A percentile compares a stretch with the other conserved stretches of the same genome.
These are phyloP conservation scores for Sitophilus oryzae DNA, from an alignment of 1,140 invertebrate species.

Conservation along the genomic window DNA sequence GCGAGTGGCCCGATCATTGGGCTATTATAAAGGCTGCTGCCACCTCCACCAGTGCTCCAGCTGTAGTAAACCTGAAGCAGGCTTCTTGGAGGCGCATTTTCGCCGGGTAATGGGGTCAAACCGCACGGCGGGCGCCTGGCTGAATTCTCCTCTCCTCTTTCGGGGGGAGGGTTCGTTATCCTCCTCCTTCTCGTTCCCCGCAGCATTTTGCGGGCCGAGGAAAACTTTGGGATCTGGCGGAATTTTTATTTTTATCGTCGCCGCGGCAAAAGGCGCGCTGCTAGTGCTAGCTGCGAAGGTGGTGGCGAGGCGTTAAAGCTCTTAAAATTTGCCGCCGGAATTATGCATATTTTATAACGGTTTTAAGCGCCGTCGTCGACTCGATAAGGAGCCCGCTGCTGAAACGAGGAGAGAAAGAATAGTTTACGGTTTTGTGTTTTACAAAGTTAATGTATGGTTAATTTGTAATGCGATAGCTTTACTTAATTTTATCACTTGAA, in stretches of 20 bases:
- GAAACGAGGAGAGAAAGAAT: too few relatives aligned
- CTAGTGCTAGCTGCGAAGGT: too few relatives aligned
- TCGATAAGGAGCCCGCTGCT: too few relatives aligned
- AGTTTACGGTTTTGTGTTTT: too few relatives aligned
- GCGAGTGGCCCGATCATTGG: constrained; percentile 9
- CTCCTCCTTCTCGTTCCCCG: not conserved
- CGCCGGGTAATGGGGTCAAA: not conserved
- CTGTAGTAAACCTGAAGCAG: not conserved
- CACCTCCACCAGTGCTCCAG: not conserved
- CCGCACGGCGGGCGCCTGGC: not conserved
- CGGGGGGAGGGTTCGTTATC: not conserved
- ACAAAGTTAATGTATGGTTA: too few relatives aligned
- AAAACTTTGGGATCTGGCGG: not conserved
- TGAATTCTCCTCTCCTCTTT: not conserved
- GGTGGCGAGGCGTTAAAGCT: not conserved
- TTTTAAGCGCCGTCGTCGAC: not conserved
- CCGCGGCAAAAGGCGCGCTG: too few relatives aligned
- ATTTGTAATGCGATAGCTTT: too few relatives aligned
- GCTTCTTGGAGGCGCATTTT: not conserved
- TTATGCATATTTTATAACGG: constrained; percentile 4
- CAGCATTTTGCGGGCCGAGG: not conserved
- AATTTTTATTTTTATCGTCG: constrained; percentile 4
- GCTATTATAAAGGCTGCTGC: constrained; percentile 3
- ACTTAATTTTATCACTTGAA: too few relatives aligned
- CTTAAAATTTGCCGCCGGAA: constrained; percentile 1